A percentile compares a stretch with the other conserved stretches of the same genome.
These are phyloP conservation scores for Pitangus sulphuratus DNA, from an alignment of 2,797 vertebrate species.

Conservation along the genomic window DNA sequence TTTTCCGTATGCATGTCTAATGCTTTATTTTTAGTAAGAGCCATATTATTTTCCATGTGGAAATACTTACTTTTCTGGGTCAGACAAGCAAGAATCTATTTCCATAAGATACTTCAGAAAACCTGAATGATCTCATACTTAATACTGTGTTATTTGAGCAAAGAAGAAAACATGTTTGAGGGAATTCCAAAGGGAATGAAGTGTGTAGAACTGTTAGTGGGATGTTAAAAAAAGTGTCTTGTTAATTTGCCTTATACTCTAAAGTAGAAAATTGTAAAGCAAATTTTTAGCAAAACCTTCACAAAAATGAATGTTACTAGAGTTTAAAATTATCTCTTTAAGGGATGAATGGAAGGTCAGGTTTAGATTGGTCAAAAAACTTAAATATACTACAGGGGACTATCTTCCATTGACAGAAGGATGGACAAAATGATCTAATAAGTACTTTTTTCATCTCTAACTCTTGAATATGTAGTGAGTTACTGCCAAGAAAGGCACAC, in stretches of 20 bases:
- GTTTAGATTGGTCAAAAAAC: not conserved
- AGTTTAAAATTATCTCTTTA: not conserved
- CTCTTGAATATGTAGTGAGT: not conserved
- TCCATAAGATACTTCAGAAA: slow-evolving; percentile 2
- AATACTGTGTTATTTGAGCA: not conserved
- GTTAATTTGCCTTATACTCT: not conserved
- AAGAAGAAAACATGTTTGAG: not conserved
- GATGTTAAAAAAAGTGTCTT: not conserved
- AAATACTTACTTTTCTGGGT: slow-evolving; percentile 19
- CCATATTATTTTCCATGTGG: not conserved
- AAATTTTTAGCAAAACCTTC: not conserved
- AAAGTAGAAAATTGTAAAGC: not conserved
- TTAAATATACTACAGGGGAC: slow-evolving; percentile 37
- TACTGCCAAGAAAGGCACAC: slow-evolving; percentile 48
- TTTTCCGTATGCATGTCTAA: not conserved
- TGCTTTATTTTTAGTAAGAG: not conserved
- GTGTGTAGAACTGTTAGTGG: not conserved
- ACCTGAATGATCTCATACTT: slow-evolving; percentile 36
- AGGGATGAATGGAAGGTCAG: not conserved
- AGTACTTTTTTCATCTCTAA: not conserved
- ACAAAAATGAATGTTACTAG: not conserved
- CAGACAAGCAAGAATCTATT: slow-evolving; percentile 23
- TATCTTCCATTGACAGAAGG: not conserved
- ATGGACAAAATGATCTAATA: slow-evolving; percentile 61
- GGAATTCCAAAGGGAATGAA: not conserved